phyloP scores from a whole-genome alignment of 2,113 vertebrate species.

The Platichthys flesus region DNA sequence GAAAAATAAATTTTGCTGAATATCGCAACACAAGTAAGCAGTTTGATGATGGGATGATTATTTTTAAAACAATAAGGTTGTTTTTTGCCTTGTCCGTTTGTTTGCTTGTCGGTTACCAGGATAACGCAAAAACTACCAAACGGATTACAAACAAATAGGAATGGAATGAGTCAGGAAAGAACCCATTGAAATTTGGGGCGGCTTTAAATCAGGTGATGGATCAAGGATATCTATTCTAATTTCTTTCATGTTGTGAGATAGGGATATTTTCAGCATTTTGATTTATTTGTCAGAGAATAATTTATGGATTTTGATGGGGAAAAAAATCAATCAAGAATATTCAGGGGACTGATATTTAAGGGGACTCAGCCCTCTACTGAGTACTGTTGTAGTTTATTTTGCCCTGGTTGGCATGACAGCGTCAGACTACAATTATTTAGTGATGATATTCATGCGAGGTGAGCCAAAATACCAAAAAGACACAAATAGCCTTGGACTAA shows the following conservation, averaged over 20 bases:
- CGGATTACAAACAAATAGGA: too few species aligned
- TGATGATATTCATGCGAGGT: conserved; percentile 36
- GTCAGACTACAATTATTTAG: conserved; percentile 44
- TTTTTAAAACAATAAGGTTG: too few species aligned
- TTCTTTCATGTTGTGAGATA: too few species aligned
- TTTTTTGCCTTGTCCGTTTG: not conserved
- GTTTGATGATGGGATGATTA: too few species aligned
- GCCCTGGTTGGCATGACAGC: not conserved
- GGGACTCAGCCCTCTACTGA: not conserved
- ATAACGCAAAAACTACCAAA: not conserved
- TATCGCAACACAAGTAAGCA: too few species aligned
- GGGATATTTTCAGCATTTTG: too few species aligned
- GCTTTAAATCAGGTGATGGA: too few species aligned
- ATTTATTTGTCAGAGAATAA: not conserved
- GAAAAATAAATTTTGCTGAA: too few species aligned
- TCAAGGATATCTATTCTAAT: too few species aligned
- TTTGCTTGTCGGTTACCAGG: not conserved
- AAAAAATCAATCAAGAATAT: not conserved
- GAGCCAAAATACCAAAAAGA: conserved; percentile 51
- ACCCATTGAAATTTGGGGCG: too few species aligned
- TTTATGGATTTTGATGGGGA: not conserved
- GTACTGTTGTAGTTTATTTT: not conserved
- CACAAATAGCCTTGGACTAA: conserved; percentile 49
- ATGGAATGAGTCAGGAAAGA: too few species aligned
- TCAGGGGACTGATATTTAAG: not conserved